Evolutionary conservation across 2,888 invertebrate species (phyloP).

Genomic region (Platycheirus albimanus): DNA sequence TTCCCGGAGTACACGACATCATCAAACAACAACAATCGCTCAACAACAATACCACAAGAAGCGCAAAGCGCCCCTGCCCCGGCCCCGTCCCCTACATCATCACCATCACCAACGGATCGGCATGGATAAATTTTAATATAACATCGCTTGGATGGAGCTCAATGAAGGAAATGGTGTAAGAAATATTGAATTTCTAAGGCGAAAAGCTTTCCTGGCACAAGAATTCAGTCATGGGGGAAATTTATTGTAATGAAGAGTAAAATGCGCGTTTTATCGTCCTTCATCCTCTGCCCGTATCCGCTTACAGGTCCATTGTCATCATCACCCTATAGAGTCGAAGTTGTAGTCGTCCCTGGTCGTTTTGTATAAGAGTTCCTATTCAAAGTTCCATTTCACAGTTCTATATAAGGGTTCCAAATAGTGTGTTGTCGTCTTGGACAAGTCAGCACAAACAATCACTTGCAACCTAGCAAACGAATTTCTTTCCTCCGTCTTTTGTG

Average conservation of each 20-base stretch:
- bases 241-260: conserved; percentile 74
- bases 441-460: conserved; percentile 60
- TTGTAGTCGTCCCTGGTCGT: conserved; percentile 18
- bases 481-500: conserved; percentile 8
- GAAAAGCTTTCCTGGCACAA: conserved; percentile 52
- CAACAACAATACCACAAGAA: conserved; percentile 57
- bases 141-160: conserved; percentile 76
- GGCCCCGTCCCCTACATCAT: too few species aligned
- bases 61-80: conserved; percentile 49
- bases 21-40: conserved; percentile 61
- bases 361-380: conserved; percentile 38
- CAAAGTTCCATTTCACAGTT: conserved; percentile 27
- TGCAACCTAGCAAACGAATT: conserved; percentile 45
- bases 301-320: conserved; percentile 68
- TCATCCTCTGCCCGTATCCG: conserved; percentile 68
- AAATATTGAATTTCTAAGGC: conserved; percentile 76
- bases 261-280: conserved; percentile 73
- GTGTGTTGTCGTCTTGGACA: conserved; percentile 47
- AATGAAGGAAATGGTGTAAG: conserved; percentile 77
- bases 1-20: conserved; percentile 43
- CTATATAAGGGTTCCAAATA: conserved; percentile 6
- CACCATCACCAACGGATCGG: too few species aligned
- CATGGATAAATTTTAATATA: conserved; percentile 75
- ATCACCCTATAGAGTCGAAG: conserved; percentile 36
- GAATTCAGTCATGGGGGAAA: conserved; percentile 70